Evolutionary conservation across 2,797 vertebrate species (phyloP).

Genomic region (Liasis olivaceus): DNA sequence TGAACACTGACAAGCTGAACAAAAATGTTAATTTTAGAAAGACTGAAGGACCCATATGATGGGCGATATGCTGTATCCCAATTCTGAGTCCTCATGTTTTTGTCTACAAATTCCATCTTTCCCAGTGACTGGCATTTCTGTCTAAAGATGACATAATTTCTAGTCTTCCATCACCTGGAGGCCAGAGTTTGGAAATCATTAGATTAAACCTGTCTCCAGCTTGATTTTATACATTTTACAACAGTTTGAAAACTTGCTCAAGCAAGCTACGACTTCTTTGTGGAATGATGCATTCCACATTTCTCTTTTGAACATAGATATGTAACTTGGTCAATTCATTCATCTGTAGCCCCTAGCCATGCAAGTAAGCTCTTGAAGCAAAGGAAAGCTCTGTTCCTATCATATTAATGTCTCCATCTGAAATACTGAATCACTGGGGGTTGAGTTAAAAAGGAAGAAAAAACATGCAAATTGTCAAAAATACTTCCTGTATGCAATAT

Average conservation of each 20-base stretch:
- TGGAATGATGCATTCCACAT: background rate
- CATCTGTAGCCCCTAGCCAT: background rate
- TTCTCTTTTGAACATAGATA: background rate
- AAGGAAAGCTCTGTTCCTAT: background rate
- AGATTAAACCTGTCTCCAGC: background rate
- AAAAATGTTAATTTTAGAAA: slow-evolving; percentile 22
- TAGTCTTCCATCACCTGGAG: background rate
- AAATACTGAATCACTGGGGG: background rate
- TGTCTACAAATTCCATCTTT: background rate
- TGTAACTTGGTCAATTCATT: background rate
- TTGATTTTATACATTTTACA: background rate
- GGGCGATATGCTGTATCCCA: background rate
- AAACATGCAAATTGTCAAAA: background rate
- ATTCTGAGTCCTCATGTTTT: background rate
- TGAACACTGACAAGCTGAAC: slow-evolving; percentile 84
- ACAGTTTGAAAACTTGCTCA: background rate
- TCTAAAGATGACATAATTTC: background rate
- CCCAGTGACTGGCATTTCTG: background rate
- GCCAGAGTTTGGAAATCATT: background rate
- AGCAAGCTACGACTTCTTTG: background rate
- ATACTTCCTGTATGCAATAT: too few species aligned
- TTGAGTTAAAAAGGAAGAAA: background rate
- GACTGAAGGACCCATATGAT: background rate
- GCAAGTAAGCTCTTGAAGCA: background rate
- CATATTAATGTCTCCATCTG: background rate